Base-by-base conservation (phyloP, 53 echinoderm and acorn worm genomes). In the Stichopus horrens region DNA sequence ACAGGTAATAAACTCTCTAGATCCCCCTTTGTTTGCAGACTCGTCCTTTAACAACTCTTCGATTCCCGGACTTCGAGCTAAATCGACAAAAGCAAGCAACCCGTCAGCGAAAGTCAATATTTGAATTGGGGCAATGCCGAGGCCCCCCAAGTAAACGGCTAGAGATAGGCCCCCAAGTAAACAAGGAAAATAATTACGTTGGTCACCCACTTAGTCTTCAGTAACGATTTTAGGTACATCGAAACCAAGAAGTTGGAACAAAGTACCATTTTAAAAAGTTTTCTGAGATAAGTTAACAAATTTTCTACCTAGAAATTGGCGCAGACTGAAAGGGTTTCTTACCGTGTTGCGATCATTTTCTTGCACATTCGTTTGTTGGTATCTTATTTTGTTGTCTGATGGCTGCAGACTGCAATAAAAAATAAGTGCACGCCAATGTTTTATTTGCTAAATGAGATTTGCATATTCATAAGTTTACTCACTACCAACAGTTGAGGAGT, bases 391-490 rank as follows among this genome's bases (percentile, higher is more conserved):
- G 37, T 2, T 37, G 37, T 37, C 37, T 37, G 37, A 37, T 37
- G 37, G 37, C 37, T 37, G 37, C 37, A 37, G 37, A 37, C 37
- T 37, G 2, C 37, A 37, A 37, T 37, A 37, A 37, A 37, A 37
- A 37, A 37, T 37, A 37, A 37, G 16, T 16, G 16, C 63, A 8
- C 63, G 63, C 16, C 14, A 53, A 55, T 79, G 23, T 79, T 55
- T 55, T 77, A 79, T 79, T 55, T 79, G 79, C 79, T 19, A 79
- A 79, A 5, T 52, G 79, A 53, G 56, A 6, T 55, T n/a, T 79
- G 79, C 53, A 79, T 79, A 79, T 79, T 19, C 79, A 79, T 79
- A 7, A 79, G 55, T 79, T 79, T 79, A 79, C 79, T 79, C 79
- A 79, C 55, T 79, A 79, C 79, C 79, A 79, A 55, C 79, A 79